A percentile compares a stretch with the other conserved stretches of the same genome.
Evolutionary conservation across 2,113 vertebrate genomes (phyloP).

Genomic region (Hiodon alosoides): DNA sequence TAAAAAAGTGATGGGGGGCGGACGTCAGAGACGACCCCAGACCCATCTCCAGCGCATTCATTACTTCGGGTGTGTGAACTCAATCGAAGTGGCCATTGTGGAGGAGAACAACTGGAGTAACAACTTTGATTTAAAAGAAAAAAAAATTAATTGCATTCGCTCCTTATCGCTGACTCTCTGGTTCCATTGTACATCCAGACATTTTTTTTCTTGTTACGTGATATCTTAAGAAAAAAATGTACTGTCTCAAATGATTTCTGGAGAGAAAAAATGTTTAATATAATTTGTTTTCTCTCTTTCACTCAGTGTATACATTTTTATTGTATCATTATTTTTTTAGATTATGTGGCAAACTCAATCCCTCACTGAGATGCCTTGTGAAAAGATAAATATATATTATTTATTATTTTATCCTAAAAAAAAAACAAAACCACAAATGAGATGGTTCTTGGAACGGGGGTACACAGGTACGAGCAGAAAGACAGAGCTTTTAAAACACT

Average conservation of each 20-base stretch:
- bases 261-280: neutral
- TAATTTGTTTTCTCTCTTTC: no score
- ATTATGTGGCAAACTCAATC: no score
- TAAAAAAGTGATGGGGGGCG: neutral
- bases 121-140: neutral
- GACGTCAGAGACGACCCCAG: neutral
- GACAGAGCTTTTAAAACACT: no score
- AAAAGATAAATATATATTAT: no score
- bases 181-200: neutral
- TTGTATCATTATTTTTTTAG: no score
- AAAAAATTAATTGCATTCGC: conserved; percentile 1
- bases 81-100: neutral
- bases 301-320: no score
- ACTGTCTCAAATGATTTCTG: neutral
- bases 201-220: no score
- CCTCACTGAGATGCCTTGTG: neutral
- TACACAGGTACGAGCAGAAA: neutral
- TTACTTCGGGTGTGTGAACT: neutral
- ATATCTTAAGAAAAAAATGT: neutral
- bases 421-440: neutral
- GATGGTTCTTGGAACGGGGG: neutral
- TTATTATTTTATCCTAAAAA: neutral
- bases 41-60: neutral
- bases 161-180: neutral
- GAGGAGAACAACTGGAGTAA: neutral